Base-by-base conservation (phyloP, 92 coral and sea anemone species). In the Meandrina meandrites region DNA sequence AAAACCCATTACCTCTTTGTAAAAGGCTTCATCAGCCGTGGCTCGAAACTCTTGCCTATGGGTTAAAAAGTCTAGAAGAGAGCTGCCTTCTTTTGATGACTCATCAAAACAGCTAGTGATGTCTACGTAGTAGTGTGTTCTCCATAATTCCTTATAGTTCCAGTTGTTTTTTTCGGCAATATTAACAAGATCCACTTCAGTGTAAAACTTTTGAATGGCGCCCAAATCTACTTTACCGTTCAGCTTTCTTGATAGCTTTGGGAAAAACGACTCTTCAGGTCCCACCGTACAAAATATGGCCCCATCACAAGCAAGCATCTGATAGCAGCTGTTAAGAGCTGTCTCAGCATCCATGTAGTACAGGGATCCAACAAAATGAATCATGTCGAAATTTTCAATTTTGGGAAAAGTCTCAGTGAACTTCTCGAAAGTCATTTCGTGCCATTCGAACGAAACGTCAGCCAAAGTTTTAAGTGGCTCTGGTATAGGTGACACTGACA, bases 301-400 rank as follows among this genome's bases (percentile, higher is more conserved):
- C 45, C 81, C 81, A 50, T 67, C 81, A 8, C 64, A 1, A 30
- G 72, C 30, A 56, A 79, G 51, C 71, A 40, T 18, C 34, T 56
- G 24, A 37, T 56, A n/a, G 17, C 71, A 57, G 30, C 12, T 56
- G 13, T 56, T 79, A 21, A 79, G 71, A 21, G 73, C 30, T 22
- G 22, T 32, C 36, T 79, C 83, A 28, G 83, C 83, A 17, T 79
- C 83, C 83, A 79, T 79, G 73, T 79, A 79, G 72, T 79, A 79
- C 71, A 79, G 48, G 8, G 83, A 79, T 19, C 53, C 19, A 32
- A 79, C 72, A 36, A 79, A 79, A 79, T 79, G 83, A 79, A 60
- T 24, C 71, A 79, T 34, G 72, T 79, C 30, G 30, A 79, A 79
- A 4, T 18, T 40, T 28, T 56, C 71, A n/a, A 17, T 21, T 21